Base-by-base conservation (phyloP, 2,888 invertebrate genomes). In the Mayetiola destructor region DNA sequence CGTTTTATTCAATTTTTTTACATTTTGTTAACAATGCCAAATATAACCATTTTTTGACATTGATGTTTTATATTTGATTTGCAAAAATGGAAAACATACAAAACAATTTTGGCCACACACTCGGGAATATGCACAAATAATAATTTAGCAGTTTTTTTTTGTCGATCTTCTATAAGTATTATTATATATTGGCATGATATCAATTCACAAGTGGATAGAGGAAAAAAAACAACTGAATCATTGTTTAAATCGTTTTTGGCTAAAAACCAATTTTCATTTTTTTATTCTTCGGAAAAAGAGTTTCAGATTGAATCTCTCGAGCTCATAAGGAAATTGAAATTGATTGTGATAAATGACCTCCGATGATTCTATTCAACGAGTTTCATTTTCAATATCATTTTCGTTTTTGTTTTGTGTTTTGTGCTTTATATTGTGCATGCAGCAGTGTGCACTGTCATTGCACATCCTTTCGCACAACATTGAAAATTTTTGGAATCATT, bases 381-480 rank as follows among this genome's bases (percentile, higher is more conserved):
- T 4, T n/a, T n/a, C n/a, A n/a, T 37, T 27, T 48, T 27, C 40
- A n/a, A n/a, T n/a, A n/a, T n/a, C n/a, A n/a, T n/a, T n/a, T n/a
- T n/a, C n/a, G n/a, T n/a, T n/a, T n/a, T n/a, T n/a, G n/a, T n/a
- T n/a, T n/a, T n/a, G n/a, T n/a, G n/a, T n/a, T n/a, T n/a, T n/a
- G n/a, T n/a, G n/a, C n/a, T n/a, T n/a, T n/a, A n/a, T n/a, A n/a
- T n/a, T n/a, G n/a, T n/a, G n/a, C n/a, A n/a, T n/a, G n/a, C n/a
- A n/a, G n/a, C n/a, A n/a, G n/a, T n/a, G n/a, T n/a, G n/a, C n/a
- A n/a, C n/a, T n/a, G n/a, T 27, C 27, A 27, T n/a, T 27, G 48
- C 48, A 48, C 48, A 48, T 48, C 48, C 48, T 48, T 48, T 48
- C 9, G 48, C 48, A 48, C n/a, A n/a, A n/a, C n/a, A n/a, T n/a